phyloP scores from a whole-genome alignment of 1,140 invertebrate species.

The Brachionus manjavacas region DNA sequence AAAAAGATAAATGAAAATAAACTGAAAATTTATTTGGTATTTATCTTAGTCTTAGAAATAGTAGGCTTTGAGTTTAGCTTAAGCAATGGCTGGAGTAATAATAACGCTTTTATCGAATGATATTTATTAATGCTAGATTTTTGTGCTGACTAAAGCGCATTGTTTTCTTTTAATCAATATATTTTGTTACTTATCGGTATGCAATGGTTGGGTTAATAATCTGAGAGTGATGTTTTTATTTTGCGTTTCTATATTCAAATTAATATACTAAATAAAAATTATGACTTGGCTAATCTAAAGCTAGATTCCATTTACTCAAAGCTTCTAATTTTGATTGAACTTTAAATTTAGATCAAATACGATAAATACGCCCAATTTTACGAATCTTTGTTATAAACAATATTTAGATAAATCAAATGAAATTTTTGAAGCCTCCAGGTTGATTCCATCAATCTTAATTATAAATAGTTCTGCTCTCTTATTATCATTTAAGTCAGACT shows the following conservation, averaged over 20 bases:
- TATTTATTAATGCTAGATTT: not conserved
- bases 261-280: not conserved
- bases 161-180: not conserved
- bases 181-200: not conserved
- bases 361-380: not conserved
- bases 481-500: not conserved
- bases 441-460: not conserved
- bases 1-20: not conserved
- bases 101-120: not conserved
- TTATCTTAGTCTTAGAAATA: not conserved
- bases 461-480: not conserved
- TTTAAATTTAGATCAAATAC: not conserved
- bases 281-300: not conserved
- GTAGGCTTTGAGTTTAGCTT: not conserved
- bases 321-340: not conserved
- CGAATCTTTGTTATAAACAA: not conserved
- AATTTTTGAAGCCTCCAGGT: not conserved
- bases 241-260: not conserved
- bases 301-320: not conserved
- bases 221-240: not conserved
- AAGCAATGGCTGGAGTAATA: not conserved
- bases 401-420: not conserved
- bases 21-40: not conserved
- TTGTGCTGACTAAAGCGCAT: not conserved
- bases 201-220: not conserved